Evolutionary conservation across 2,888 invertebrate genomes (phyloP), one percentile per base, ranked within the genome.

Genomic region (Byasa hedistus): DNA sequence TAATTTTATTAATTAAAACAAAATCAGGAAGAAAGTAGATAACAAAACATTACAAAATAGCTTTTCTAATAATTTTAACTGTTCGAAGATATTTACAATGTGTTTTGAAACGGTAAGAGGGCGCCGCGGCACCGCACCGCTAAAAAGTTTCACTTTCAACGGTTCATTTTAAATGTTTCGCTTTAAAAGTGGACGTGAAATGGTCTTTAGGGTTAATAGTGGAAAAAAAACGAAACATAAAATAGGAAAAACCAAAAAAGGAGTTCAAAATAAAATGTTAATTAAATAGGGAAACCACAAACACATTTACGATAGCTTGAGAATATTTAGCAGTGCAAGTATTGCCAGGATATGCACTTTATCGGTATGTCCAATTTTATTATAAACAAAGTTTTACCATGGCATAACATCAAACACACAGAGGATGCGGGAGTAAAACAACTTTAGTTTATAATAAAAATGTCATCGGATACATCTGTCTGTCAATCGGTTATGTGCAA

Each of bases 391-490:
- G 84, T 79, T 77, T 75, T 62, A 44, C 54, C 39, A 17, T 60
- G 62, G 51, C 64, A 32, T 51, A 44, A 68, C 58, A 69, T 61
- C 54, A 52, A 44, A 64, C 56, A 66, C 24, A 60, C 62, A 58
- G 65, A 64, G 69, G 70, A 70, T 68, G 69, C 27, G 66, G 61
- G 68, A 23, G 17, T 17, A 36, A 56, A 19, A 72, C 75, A 82
- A 83, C 85, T 82, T 83, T 80, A 76, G 77, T 85, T 81, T 81
- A 85, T 84, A 87, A 89, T 87, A 89, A 86, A 88, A 87, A 74
- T 78, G 79, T 74, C 71, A 71, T 70, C 32, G 65, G 64, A 69
- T 69, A 76, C 73, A 73, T 71, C 66, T 68, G 72, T 71, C 70
- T 73, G 73, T 76, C 75, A 75, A 76, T 76, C 76, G 79, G 76